These are phyloP conservation scores for Pachliopta kotzebuea DNA, from an alignment of 2,888 invertebrate genomes.

Conservation along the genomic window DNA sequence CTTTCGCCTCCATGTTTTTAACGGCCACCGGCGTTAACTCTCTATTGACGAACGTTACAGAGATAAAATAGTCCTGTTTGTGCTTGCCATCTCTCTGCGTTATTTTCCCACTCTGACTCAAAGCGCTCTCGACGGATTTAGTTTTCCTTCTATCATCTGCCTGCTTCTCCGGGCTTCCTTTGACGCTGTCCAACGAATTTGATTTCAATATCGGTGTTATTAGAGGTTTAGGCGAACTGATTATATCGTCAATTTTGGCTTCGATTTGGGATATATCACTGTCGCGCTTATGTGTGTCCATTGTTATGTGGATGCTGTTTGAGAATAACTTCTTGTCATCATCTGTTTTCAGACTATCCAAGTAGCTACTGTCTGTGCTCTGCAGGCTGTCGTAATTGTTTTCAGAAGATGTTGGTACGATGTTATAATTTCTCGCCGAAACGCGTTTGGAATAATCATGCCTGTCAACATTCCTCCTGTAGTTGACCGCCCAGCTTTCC, in stretches of 20 bases:
- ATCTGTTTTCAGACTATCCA: slow-evolving; percentile 72
- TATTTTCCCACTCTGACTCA: slow-evolving; percentile 46
- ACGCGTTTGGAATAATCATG: slow-evolving; percentile 64
- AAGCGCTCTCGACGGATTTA: slow-evolving; percentile 72
- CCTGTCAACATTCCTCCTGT: slow-evolving; percentile 68
- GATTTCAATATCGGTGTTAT: slow-evolving; percentile 74
- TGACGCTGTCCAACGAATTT: slow-evolving; percentile 81
- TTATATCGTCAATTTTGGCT: slow-evolving; percentile 78
- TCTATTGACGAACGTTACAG: slow-evolving; percentile 80
- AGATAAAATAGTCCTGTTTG: slow-evolving; percentile 73
- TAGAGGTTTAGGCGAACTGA: slow-evolving; percentile 76
- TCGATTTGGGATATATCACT: slow-evolving; percentile 78
- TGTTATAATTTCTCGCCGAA: slow-evolving; percentile 66
- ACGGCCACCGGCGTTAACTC: slow-evolving; percentile 52
- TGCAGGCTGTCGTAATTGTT: slow-evolving; percentile 70
- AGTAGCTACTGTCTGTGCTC: slow-evolving; percentile 72
- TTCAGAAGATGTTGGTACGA: slow-evolving; percentile 57
- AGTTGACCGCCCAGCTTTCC: slow-evolving; percentile 77
- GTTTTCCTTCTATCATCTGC: slow-evolving; percentile 73
- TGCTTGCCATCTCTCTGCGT: slow-evolving; percentile 49
- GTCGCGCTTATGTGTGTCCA: slow-evolving; percentile 65
- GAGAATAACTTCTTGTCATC: slow-evolving; percentile 67
- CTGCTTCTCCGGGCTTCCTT: slow-evolving; percentile 76
- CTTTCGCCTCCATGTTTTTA: slow-evolving; percentile 51
- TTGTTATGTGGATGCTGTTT: slow-evolving; percentile 65